Conservation (phyloP, 2,113 vertebrate species). For the Gobio gobio region DNA sequence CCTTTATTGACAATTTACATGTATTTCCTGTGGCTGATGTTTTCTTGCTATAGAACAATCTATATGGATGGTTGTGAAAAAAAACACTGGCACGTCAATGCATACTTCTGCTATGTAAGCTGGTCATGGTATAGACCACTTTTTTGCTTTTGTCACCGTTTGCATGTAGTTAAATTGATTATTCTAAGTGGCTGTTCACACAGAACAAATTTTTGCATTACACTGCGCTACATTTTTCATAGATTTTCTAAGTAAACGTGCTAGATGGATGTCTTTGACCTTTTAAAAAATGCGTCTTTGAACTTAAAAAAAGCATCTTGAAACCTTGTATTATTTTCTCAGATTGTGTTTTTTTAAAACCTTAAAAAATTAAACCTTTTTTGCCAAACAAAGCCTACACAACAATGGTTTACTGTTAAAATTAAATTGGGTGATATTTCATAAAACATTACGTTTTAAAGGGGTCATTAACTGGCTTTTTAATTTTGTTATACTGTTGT, state of each 20-base stretch:
- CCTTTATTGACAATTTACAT: slow-evolving; percentile 19
- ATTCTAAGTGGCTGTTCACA: not conserved
- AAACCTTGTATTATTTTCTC: too few species aligned
- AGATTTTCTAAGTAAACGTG: not conserved
- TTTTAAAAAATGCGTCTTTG: too few species aligned
- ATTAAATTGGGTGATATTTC: too few species aligned
- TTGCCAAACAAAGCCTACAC: too few species aligned
- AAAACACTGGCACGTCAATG: not conserved
- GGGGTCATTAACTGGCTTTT: too few species aligned
- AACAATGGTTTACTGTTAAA: too few species aligned
- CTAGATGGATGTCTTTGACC: not conserved
- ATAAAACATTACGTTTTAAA: too few species aligned
- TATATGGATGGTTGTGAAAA: not conserved
- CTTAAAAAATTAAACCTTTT: too few species aligned
- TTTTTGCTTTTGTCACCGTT: not conserved
- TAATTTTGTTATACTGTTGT: too few species aligned
- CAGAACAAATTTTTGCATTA: not conserved
- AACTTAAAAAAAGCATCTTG: too few species aligned
- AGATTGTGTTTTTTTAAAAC: too few species aligned
- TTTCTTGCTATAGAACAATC: slow-evolving; percentile 7
- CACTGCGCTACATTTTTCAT: not conserved
- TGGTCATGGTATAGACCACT: not conserved
- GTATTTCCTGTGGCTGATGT: not conserved
- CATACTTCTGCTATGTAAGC: not conserved
- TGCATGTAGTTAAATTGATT: not conserved